These are phyloP conservation scores for Frankliniella fusca DNA, from an alignment of 2,888 invertebrate genomes.

Conservation along the genomic window DNA sequence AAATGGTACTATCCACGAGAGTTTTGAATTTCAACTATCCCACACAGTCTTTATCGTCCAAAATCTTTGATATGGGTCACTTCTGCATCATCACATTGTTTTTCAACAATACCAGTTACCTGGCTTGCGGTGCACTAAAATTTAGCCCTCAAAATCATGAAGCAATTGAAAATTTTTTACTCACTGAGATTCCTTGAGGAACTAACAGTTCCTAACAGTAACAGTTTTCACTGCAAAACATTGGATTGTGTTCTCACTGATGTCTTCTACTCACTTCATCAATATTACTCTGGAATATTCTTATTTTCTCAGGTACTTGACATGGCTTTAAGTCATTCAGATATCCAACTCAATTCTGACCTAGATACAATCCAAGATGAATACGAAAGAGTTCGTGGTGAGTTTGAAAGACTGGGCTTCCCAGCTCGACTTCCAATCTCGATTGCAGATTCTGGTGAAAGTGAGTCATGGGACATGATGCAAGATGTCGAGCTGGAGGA, in stretches of 20 bases:
- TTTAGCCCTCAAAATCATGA: not conserved
- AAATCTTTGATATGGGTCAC: no score
- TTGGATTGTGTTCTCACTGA: not conserved
- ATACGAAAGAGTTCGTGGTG: not conserved
- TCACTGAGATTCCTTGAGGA: not conserved
- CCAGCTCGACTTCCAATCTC: not conserved
- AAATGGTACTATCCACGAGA: no score
- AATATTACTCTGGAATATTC: not conserved
- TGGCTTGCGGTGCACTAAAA: no score
- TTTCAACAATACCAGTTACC: no score
- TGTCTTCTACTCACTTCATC: not conserved
- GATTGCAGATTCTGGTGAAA: not conserved
- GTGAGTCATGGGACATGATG: conserved; percentile 12
- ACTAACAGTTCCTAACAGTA: not conserved
- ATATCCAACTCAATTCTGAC: not conserved
- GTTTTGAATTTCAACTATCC: no score
- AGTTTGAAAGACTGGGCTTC: not conserved
- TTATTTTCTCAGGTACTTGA: not conserved
- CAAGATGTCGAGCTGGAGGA: conserved; percentile 10
- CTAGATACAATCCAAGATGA: not conserved
- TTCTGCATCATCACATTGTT: no score
- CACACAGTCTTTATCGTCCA: no score
- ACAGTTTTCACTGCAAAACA: not conserved
- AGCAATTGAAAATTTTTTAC: not conserved
- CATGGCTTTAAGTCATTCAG: not conserved